A percentile compares a stretch with the other conserved stretches of the same genome.
These are phyloP conservation scores for Crocidura indochinensis DNA, from an alignment of 2,797 vertebrate genomes.

Conservation along the genomic window DNA sequence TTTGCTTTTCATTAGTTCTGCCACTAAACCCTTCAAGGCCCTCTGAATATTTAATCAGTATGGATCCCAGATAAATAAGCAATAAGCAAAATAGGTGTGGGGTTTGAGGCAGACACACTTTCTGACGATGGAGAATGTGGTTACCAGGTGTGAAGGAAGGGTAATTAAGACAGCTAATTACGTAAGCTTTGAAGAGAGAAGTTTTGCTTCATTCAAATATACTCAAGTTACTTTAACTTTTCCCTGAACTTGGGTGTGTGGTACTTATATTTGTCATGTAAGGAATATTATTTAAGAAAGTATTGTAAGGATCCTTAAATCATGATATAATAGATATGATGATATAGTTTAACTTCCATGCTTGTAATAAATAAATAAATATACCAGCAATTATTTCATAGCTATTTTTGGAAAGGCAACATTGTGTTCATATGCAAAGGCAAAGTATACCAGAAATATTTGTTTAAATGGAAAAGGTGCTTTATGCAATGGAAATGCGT, in stretches of 20 bases:
- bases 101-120: not conserved
- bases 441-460: slow-evolving; percentile 19
- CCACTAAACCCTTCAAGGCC: not conserved
- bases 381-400: slow-evolving; percentile 26
- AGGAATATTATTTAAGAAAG: slow-evolving; percentile 21
- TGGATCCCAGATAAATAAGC: not conserved
- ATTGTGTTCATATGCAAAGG: not conserved
- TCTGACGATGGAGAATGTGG: not conserved
- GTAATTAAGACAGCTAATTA: not conserved
- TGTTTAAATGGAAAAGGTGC: slow-evolving; percentile 21
- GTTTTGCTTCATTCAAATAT: not conserved
- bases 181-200: not conserved
- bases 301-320: not conserved
- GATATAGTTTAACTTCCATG: not conserved
- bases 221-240: slow-evolving; percentile 6
- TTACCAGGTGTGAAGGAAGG: not conserved
- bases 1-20: slow-evolving; percentile 46
- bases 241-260: not conserved
- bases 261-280: not conserved
- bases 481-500: not conserved
- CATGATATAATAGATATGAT: not conserved
- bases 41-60: slow-evolving; percentile 18
- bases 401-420: slow-evolving; percentile 8
- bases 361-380: slow-evolving; percentile 42
- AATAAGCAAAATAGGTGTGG: not conserved